Conservation (phyloP, 2,113 vertebrate genomes). For the Rhinichthys klamathensis region DNA sequence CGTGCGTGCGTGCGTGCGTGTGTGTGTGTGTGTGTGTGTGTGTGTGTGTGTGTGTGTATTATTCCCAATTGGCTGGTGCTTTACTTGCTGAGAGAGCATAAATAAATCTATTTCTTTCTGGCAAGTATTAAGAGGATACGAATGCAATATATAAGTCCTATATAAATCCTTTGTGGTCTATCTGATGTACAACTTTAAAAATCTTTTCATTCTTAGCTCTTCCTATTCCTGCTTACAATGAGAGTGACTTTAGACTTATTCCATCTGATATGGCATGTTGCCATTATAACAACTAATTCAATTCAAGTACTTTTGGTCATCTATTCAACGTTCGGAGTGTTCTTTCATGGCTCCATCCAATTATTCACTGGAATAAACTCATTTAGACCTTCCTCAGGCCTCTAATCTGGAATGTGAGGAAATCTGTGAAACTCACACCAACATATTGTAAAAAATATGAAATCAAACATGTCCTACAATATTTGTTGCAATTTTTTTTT, state of each 20-base stretch:
- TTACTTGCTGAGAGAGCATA: not conserved
- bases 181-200: not conserved
- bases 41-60: no score
- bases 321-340: not conserved
- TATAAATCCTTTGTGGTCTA: not conserved
- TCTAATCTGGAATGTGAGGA: not conserved
- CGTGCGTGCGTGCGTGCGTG: no score
- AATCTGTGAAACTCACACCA: not conserved
- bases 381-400: not conserved
- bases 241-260: not conserved
- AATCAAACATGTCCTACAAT: not conserved
- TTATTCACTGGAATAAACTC: conserved; percentile 5
- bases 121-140: not conserved
- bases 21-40: no score
- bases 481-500: not conserved
- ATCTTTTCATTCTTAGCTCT: conserved; percentile 2
- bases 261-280: conserved; percentile 2
- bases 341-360: not conserved
- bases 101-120: not conserved
- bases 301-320: not conserved
- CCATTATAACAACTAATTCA: conserved; percentile 25
- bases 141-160: not conserved
- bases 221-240: not conserved
- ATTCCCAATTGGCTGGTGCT: not conserved
- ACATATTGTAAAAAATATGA: not conserved